phyloP scores from a whole-genome alignment of 2,888 invertebrate genomes.

The Eupithecia pulchellata region DNA sequence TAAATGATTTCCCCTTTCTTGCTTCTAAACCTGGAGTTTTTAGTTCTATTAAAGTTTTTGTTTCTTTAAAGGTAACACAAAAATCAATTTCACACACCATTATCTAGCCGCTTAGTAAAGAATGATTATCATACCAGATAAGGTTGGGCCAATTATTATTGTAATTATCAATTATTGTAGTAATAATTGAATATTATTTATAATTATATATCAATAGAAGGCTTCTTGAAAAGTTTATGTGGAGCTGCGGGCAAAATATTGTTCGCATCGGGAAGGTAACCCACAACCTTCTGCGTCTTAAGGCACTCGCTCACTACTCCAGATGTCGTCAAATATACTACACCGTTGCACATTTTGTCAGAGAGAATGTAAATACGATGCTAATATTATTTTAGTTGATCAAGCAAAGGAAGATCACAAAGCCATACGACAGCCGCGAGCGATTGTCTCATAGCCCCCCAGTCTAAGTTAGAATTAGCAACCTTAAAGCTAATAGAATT shows the following conservation, averaged over 20 bases:
- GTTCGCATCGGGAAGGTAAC: not conserved
- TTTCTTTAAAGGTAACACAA: not conserved
- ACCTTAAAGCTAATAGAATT: slow-evolving; percentile 30
- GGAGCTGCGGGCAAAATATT: too few relatives aligned
- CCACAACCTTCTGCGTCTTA: not conserved
- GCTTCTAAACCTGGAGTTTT: not conserved
- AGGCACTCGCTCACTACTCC: not conserved
- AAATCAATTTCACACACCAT: not conserved
- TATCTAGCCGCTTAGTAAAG: not conserved
- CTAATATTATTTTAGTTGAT: not conserved
- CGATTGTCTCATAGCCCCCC: slow-evolving; percentile 2
- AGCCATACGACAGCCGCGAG: not conserved
- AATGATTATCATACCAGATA: not conserved
- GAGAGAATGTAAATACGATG: not conserved
- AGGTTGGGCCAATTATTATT: too few relatives aligned
- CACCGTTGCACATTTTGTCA: not conserved
- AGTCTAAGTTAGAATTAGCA: slow-evolving; percentile 18
- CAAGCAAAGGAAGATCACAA: not conserved
- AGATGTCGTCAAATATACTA: not conserved
- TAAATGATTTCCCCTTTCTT: not conserved
- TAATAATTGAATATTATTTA: too few relatives aligned
- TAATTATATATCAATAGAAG: too few relatives aligned
- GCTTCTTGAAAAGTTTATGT: too few relatives aligned
- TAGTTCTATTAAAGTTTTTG: too few relatives aligned
- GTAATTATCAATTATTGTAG: too few relatives aligned